phyloP scores from a whole-genome alignment of 2,797 vertebrate genomes.

The Thalassophryne amazonica region DNA sequence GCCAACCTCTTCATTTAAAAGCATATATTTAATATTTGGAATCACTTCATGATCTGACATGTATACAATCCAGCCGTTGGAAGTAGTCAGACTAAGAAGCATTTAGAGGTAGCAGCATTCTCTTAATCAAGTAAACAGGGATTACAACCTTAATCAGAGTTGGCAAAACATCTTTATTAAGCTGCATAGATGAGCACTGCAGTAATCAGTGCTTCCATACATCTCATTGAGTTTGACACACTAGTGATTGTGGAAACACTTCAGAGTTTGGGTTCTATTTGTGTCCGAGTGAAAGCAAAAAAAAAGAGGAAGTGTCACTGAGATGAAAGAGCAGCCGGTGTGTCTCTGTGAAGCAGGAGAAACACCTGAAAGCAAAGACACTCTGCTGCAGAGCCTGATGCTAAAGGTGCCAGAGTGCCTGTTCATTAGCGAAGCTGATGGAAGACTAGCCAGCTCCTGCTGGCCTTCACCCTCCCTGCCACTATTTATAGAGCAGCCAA shows the following conservation, averaged over 20 bases:
- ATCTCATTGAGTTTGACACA: neutral
- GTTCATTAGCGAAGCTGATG: slow-evolving; percentile 72
- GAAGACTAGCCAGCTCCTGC: slow-evolving; percentile 71
- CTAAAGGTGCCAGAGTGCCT: slow-evolving; percentile 69
- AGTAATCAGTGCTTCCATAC: neutral
- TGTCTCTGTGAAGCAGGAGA: slow-evolving; percentile 38
- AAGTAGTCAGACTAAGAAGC: neutral
- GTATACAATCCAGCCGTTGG: neutral
- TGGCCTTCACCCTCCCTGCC: slow-evolving; percentile 66
- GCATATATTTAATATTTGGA: too few relatives aligned
- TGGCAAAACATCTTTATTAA: neutral
- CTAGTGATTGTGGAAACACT: slow-evolving; percentile 8
- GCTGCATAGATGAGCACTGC: neutral
- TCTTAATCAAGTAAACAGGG: neutral
- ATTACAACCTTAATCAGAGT: neutral
- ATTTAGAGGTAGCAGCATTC: neutral
- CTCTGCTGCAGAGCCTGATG: slow-evolving; percentile 47
- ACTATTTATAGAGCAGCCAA: slow-evolving; percentile 78
- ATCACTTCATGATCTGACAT: too few relatives aligned
- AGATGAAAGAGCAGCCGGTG: slow-evolving; percentile 17
- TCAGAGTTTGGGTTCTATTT: slow-evolving; percentile 14
- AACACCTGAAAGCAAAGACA: slow-evolving; percentile 51
- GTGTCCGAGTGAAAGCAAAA: slow-evolving; percentile 10
- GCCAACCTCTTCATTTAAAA: neutral
- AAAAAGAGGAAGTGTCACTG: slow-evolving; percentile 12